phyloP scores from a whole-genome alignment of 1,140 invertebrate genomes.

The Ectropis grisescens region DNA sequence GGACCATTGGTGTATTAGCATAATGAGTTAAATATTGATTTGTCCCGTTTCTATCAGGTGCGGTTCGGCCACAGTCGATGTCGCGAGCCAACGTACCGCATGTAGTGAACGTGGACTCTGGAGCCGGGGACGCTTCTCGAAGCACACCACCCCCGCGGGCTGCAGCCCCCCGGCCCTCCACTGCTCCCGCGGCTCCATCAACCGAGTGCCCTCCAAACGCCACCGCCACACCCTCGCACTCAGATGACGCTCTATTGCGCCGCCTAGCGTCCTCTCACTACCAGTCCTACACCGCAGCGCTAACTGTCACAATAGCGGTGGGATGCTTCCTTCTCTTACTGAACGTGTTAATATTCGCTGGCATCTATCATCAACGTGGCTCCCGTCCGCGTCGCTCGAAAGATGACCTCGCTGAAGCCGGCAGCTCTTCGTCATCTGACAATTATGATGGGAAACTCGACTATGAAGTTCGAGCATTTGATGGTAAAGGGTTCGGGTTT shows the following conservation, averaged over 20 bases:
- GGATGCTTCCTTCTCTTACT: constrained; percentile 90
- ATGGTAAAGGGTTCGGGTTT: constrained; percentile 73
- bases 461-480: constrained; percentile 70
- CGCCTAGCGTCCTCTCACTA: constrained; percentile 84
- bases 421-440: constrained; percentile 75
- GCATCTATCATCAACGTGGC: constrained; percentile 91
- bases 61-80: constrained; percentile 78
- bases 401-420: constrained; percentile 79
- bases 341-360: constrained; percentile 94
- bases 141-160: constrained; percentile 54
- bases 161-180: constrained; percentile 36
- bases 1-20: background rate
- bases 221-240: constrained; percentile 58
- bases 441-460: constrained; percentile 73
- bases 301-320: constrained; percentile 93
- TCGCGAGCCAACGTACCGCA: constrained; percentile 72
- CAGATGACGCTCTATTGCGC: constrained; percentile 78
- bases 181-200: constrained; percentile 55
- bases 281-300: constrained; percentile 89
- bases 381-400: constrained; percentile 77
- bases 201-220: constrained; percentile 79
- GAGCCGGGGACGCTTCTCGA: constrained; percentile 49
- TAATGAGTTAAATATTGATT: background rate
- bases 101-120: constrained; percentile 46
- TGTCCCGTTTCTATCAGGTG: constrained; percentile 69